Evolutionary conservation across 2,888 invertebrate species (phyloP), one percentile per base, ranked within the genome.

Genomic region (Pandemis cinnamomeana): DNA sequence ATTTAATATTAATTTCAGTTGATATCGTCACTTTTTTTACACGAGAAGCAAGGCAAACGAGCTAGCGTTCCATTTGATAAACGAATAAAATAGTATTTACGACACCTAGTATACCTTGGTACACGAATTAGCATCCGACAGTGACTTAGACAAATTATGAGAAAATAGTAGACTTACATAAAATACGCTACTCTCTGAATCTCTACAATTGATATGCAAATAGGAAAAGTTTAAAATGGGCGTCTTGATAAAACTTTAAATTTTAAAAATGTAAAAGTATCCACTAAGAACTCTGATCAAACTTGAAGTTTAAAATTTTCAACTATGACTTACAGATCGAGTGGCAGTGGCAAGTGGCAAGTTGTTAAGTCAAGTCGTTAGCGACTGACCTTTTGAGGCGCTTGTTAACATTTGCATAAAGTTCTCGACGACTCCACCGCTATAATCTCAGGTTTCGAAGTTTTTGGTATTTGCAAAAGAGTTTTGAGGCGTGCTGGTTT

Each of bases 301-400:
- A 61, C 41, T 61, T 61, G 0, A 60, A 60, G 51, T 51, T n/a
- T 5, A 8, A 74, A 70, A 55, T 73, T 74, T 71, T 61, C 68
- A 68, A 68, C 74, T 74, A 74, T 53, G 44, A 55, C 67, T 67
- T 67, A 66, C 70, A 71, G 74, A 74, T 61, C 71, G 67, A 70
- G 72, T 72, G 72, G 72, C 67, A 70, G 72, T 72, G 72, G 72
- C 67, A 72, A 68, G 72, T 70, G 71, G 62, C 74, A 79, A 83
- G 76, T 83, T 79, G 84, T 84, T 84, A 51, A 20, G 78, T 73
- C 80, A 85, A 85, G 83, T 85, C 80, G 83, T 86, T 83, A 82
- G 81, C 79, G 77, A 79, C 80, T 83, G 85, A 83, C 86, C 84
- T 84, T 82, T 81, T 76, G 78, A 77, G 79, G 13, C 76, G 79